Conservation (phyloP, 2,113 vertebrate genomes). For the Coracopsis vasa region DNA sequence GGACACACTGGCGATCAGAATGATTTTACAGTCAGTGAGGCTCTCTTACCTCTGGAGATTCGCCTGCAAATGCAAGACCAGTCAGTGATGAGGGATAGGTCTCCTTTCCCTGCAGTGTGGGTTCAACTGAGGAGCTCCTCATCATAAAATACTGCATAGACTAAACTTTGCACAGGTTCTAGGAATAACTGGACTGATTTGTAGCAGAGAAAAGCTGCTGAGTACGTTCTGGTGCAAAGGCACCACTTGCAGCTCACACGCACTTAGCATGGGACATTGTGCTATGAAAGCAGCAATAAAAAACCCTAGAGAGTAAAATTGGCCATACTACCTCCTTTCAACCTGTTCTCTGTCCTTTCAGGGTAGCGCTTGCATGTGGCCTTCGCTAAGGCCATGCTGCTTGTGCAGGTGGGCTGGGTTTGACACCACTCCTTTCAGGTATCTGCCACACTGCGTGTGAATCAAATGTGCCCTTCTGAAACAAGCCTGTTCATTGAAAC, state of each 20-base stretch:
- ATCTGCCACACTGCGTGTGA: background rate
- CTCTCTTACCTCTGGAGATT: background rate
- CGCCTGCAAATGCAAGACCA: background rate
- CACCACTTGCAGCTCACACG: background rate
- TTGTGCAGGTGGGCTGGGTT: background rate
- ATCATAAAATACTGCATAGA: background rate
- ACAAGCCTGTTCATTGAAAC: background rate
- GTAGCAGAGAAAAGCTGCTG: background rate
- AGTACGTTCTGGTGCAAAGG: background rate
- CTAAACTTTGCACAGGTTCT: background rate
- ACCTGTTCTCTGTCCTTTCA: background rate
- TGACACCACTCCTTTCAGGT: background rate
- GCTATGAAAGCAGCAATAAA: background rate
- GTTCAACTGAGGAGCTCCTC: background rate
- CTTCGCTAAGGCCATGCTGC: background rate
- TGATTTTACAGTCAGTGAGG: background rate
- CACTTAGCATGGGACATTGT: background rate
- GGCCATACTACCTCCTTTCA: background rate
- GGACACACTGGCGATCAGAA: background rate
- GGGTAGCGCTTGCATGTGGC: rapidly evolving
- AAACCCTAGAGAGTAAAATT: background rate
- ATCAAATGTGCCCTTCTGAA: background rate
- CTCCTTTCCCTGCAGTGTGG: background rate
- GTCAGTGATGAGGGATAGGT: background rate
- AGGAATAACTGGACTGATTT: background rate